Evolutionary conservation across 2,888 invertebrate species (phyloP), one percentile per base, ranked within the genome.

Genomic region (Xylocampa areola): DNA sequence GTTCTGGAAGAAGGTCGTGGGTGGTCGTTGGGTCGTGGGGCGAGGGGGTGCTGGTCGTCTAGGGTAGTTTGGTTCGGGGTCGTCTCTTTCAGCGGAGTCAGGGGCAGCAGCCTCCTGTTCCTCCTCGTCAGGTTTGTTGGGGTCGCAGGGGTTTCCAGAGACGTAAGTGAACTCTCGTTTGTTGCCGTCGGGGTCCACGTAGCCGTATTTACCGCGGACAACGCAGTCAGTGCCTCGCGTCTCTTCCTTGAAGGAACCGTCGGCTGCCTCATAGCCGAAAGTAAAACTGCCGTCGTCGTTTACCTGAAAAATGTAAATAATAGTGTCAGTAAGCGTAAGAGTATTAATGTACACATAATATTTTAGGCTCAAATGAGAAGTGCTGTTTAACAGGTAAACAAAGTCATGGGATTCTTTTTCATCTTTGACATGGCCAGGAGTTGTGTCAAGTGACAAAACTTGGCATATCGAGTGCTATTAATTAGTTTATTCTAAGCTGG

Each of bases 171-270:
- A 97, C 87, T 97, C 97, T 69, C 97, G 91, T 80, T 97, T 97
- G 90, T 97, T 97, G 72, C 97, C 97, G 66, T 97, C 97, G 0
- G 97, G 97, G 88, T 97, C 97, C 8, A 97, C 94, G 91, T 97
- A 97, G 16, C 97, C 97, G 87, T 97, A 97, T 86, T 97, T 97
- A 47, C 97, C 97, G 58, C 97, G 95, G 4, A 97, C 97, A 0
- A 97, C 97, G 85, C 97, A 97, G 89, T 97, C 97, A 0, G 97
- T 96, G 40, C 97, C 97, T 55, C 97, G 92, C 2, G 97, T 97
- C 86, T 97, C 97, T 81, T 97, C 97, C 81, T 97, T 97, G 94
- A 97, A 97, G 61, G 96, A 96, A 0, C 97, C 97, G 79, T 97
- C 97, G 8, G 97, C 97, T 0, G 97, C 96, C 89, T 97, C 97